Evolutionary conservation across 2,888 invertebrate genomes (phyloP).

Genomic region (Loripinus fragilis): DNA sequence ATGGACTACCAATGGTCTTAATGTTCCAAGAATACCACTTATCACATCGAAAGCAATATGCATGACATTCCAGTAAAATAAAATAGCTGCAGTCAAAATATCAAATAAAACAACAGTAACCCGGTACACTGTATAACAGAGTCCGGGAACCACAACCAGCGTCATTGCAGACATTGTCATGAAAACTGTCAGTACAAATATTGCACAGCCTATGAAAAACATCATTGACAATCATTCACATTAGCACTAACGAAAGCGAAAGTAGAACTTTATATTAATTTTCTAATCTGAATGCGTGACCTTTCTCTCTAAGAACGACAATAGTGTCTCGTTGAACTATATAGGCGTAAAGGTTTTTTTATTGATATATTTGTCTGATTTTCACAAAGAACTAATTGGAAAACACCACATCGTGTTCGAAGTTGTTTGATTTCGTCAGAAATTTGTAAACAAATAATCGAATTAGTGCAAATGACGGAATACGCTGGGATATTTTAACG

Average conservation of each 20-base stretch:
- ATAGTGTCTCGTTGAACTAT: too few relatives aligned
- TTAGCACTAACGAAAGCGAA: background rate
- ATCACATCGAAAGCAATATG: background rate
- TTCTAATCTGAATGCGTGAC: too few relatives aligned
- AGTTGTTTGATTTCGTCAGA: too few relatives aligned
- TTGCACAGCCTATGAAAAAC: background rate
- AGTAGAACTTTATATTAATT: too few relatives aligned
- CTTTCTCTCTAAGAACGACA: too few relatives aligned
- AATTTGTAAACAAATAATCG: too few relatives aligned
- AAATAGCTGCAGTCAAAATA: background rate
- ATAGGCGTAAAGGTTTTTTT: too few relatives aligned
- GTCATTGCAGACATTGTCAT: background rate
- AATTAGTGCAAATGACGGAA: too few relatives aligned
- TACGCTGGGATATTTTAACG: too few relatives aligned
- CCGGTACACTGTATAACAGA: background rate
- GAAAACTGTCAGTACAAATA: background rate
- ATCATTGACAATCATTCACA: background rate
- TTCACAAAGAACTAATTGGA: too few relatives aligned
- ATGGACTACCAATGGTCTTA: background rate
- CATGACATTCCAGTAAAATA: background rate
- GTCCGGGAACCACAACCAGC: background rate
- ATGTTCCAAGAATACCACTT: background rate
- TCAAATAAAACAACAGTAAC: background rate
- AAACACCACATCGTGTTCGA: too few relatives aligned
- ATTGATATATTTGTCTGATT: too few relatives aligned